Conservation (phyloP, 2,113 vertebrate species). For the Marcusenius ussheri region DNA sequence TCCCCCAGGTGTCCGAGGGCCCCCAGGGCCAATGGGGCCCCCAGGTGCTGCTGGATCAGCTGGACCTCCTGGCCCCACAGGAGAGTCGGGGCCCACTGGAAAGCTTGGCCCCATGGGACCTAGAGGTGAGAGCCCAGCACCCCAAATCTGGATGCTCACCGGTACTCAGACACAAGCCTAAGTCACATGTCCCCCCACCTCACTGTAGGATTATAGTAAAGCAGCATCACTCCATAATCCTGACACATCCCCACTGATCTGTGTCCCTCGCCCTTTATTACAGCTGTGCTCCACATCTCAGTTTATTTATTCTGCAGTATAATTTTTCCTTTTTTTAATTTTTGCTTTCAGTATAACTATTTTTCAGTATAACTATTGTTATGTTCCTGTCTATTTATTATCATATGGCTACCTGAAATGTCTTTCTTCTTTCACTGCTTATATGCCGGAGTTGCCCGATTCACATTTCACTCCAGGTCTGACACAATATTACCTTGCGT, state of each 20-base stretch:
- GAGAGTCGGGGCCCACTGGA: constrained; percentile 1
- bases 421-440: background rate
- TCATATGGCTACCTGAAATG: background rate
- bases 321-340: background rate
- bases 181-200: too few species aligned
- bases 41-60: constrained; percentile 5
- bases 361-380: background rate
- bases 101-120: constrained; percentile 11
- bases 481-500: background rate
- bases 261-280: background rate
- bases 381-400: background rate
- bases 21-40: constrained; percentile 45
- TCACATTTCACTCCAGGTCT: background rate
- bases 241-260: background rate
- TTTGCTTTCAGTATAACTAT: background rate
- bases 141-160: too few species aligned
- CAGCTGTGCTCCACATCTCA: background rate
- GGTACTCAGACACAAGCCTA: too few species aligned
- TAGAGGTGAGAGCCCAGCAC: background rate
- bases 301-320: background rate
- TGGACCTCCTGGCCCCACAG: constrained; percentile 31
- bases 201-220: background rate
- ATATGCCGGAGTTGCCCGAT: background rate
- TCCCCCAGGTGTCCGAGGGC: constrained; percentile 21
- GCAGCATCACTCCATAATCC: background rate